A percentile compares a stretch with the other conserved stretches of the same genome.
Evolutionary conservation across 2,888 invertebrate species (phyloP).

Genomic region (Xiphydria camelus): DNA sequence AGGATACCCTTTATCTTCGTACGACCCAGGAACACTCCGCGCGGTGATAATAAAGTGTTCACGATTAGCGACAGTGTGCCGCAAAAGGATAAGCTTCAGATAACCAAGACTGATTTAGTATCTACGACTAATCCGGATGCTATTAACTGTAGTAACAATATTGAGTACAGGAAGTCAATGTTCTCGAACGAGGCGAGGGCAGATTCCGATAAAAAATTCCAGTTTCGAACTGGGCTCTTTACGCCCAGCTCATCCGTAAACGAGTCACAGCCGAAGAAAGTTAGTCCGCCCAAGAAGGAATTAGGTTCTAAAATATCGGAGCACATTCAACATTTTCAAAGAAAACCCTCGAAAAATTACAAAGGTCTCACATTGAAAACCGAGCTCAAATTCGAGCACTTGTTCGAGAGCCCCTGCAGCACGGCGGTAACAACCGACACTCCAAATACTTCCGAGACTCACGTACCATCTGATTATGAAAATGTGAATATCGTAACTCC

Average conservation of each 20-base stretch:
- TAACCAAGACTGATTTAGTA: conserved; percentile 65
- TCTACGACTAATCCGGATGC: conserved; percentile 69
- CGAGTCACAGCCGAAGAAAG: neutral
- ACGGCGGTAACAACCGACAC: conserved; percentile 26
- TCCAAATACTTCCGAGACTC: conserved; percentile 26
- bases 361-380: conserved; percentile 45
- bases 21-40: conserved; percentile 5
- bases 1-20: conserved; percentile 25
- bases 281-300: conserved; percentile 31
- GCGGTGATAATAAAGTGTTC: conserved; percentile 32
- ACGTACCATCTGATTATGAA: conserved; percentile 8
- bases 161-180: conserved; percentile 47
- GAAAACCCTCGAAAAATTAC: conserved; percentile 39
- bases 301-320: conserved; percentile 40
- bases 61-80: conserved; percentile 34
- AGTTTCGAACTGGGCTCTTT: neutral
- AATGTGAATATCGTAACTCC: conserved; percentile 12
- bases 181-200: conserved; percentile 29
- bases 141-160: conserved; percentile 57
- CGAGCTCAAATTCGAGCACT: conserved; percentile 40
- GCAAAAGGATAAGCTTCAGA: conserved; percentile 57
- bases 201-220: neutral
- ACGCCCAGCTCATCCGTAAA: neutral
- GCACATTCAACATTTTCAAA: conserved; percentile 41
- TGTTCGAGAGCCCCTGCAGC: conserved; percentile 40